Conservation (phyloP, 2,888 invertebrate species). For the Phasia obesa region DNA sequence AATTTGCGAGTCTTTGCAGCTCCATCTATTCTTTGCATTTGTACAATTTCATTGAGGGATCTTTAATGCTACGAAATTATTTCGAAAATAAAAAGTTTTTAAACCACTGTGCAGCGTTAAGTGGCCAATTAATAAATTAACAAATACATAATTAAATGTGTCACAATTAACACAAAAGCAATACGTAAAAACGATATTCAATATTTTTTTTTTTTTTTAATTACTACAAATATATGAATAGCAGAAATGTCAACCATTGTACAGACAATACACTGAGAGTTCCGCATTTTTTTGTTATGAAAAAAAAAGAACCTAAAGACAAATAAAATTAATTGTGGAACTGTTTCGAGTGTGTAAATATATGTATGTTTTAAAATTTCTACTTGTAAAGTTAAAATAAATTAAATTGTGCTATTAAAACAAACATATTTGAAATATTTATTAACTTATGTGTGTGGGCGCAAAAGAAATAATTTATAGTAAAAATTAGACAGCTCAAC, state of each 20-base stretch:
- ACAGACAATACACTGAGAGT: conserved; percentile 15
- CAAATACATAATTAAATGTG: conserved; percentile 59
- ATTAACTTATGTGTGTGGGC: too few relatives aligned
- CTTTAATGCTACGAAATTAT: too few relatives aligned
- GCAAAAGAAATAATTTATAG: too few relatives aligned
- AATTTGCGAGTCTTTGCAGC: too few relatives aligned
- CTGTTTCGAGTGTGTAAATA: conserved; percentile 4
- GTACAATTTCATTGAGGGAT: too few relatives aligned
- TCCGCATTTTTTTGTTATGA: conserved; percentile 51
- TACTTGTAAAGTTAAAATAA: conserved; percentile 14
- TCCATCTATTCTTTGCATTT: too few relatives aligned
- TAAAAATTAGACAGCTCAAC: too few relatives aligned
- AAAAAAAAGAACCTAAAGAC: conserved; percentile 14
- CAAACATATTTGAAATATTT: background rate
- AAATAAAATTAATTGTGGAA: conserved; percentile 19
- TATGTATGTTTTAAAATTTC: conserved; percentile 22
- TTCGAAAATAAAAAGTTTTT: too few relatives aligned
- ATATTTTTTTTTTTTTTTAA: conserved; percentile 50
- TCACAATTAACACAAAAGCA: conserved; percentile 58
- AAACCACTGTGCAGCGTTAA: too few relatives aligned
- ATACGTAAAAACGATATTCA: conserved; percentile 39
- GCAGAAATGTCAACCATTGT: conserved; percentile 45
- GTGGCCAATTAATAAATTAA: conserved; percentile 60
- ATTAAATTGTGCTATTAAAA: background rate
- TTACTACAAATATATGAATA: conserved; percentile 21